phyloP scores from a whole-genome alignment of 2,888 invertebrate genomes.

The Dicranocentrus wangi region DNA sequence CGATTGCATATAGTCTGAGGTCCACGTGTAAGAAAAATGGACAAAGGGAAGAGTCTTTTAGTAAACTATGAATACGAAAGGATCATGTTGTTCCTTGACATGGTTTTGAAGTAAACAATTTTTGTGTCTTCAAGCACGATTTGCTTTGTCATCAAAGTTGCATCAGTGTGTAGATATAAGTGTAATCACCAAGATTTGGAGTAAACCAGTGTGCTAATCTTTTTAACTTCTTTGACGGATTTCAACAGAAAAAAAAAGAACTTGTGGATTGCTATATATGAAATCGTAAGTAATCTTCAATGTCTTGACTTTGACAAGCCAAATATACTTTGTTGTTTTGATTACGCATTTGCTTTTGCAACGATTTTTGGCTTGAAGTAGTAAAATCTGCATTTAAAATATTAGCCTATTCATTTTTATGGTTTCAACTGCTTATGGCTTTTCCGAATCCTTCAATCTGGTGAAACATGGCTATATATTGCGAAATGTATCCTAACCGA shows the following conservation, averaged over 20 bases:
- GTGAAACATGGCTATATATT: too few relatives aligned
- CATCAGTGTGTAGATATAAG: too few relatives aligned
- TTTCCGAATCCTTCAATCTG: too few relatives aligned
- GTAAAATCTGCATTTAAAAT: too few relatives aligned
- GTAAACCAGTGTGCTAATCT: background rate
- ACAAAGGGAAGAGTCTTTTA: conserved; percentile 32
- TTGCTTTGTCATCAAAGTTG: background rate
- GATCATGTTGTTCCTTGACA: conserved; percentile 58
- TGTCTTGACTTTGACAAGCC: background rate
- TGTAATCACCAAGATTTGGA: background rate
- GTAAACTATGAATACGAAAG: conserved; percentile 23
- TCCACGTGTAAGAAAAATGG: conserved; percentile 44
- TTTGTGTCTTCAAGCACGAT: conserved; percentile 15
- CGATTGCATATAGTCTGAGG: background rate
- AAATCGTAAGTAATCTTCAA: background rate
- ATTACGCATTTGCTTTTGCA: background rate
- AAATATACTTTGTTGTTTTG: background rate
- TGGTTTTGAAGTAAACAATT: conserved; percentile 47
- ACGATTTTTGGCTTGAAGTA: background rate
- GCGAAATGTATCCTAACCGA: too few relatives aligned
- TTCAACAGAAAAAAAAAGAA: too few relatives aligned
- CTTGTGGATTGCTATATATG: background rate
- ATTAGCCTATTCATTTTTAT: too few relatives aligned
- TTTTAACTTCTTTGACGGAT: background rate
- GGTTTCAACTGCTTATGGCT: too few relatives aligned